Evolutionary conservation across 2,888 invertebrate genomes (phyloP).

Genomic region (Flabesymbios commensalis): DNA sequence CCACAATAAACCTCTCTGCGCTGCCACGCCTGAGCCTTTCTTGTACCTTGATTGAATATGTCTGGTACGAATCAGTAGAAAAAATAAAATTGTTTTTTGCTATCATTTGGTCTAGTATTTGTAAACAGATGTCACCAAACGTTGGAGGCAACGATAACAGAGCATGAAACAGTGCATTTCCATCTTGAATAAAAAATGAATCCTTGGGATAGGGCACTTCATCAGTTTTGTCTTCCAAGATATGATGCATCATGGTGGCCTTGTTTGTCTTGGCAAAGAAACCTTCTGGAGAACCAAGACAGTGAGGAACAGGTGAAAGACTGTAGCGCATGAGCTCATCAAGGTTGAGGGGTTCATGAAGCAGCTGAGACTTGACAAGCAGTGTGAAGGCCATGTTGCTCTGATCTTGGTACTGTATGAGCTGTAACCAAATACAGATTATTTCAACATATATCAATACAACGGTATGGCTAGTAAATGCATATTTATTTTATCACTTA

Average conservation of each 20-base stretch:
- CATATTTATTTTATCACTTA: too few relatives aligned
- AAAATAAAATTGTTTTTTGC: not conserved
- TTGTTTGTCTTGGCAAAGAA: constrained; percentile 5
- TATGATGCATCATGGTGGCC: constrained; percentile 30
- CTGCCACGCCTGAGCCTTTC: not conserved
- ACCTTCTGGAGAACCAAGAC: constrained; percentile 7
- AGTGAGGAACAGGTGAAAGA: constrained; percentile 1
- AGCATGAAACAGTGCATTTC: constrained; percentile 14
- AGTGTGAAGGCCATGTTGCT: constrained; percentile 4
- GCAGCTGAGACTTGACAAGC: constrained; percentile 1
- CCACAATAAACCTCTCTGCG: not conserved
- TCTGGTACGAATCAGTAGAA: not conserved
- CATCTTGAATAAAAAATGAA: constrained; percentile 15
- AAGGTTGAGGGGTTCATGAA: not conserved
- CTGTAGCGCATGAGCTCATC: constrained; percentile 1
- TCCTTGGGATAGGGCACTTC: constrained; percentile 8
- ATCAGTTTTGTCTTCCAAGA: constrained; percentile 10
- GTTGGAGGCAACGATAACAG: not conserved
- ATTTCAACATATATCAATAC: too few relatives aligned
- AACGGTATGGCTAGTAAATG: too few relatives aligned
- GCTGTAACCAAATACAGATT: too few relatives aligned
- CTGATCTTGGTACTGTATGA: constrained; percentile 7
- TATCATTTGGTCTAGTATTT: not conserved
- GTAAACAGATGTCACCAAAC: not conserved
- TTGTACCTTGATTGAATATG: not conserved